Conservation (phyloP, 2,888 invertebrate species). For the Zhuqinia jingwanae region DNA sequence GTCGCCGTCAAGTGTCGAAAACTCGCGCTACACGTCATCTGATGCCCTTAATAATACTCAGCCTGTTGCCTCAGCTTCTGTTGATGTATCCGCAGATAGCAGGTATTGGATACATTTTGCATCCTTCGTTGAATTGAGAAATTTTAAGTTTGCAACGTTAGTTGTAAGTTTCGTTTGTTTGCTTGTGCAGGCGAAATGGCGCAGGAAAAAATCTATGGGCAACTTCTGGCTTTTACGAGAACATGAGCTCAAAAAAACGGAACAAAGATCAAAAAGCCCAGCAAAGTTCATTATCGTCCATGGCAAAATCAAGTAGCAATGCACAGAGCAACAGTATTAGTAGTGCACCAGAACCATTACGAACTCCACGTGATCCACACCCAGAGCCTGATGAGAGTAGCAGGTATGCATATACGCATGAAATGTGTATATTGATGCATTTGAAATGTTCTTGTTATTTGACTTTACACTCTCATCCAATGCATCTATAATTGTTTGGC, state of each 20-base stretch:
- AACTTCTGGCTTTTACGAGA: constrained; percentile 75
- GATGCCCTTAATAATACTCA: constrained; percentile 59
- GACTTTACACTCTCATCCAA: background rate
- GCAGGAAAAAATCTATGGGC: constrained; percentile 69
- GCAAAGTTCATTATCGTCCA: constrained; percentile 40
- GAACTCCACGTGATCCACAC: constrained; percentile 46
- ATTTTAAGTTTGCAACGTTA: background rate
- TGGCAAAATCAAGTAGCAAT: constrained; percentile 32
- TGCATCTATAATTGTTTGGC: background rate
- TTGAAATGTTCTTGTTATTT: background rate
- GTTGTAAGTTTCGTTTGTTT: background rate
- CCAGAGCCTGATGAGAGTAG: constrained; percentile 63
- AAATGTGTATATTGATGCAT: background rate
- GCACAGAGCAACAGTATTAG: background rate
- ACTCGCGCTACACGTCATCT: constrained; percentile 40
- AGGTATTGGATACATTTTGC: too few relatives aligned
- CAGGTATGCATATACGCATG: constrained; percentile 4
- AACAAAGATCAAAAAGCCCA: constrained; percentile 75
- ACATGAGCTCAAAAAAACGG: constrained; percentile 76
- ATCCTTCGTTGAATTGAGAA: too few relatives aligned
- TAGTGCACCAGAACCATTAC: constrained; percentile 48
- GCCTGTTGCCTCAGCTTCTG: background rate
- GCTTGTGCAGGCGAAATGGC: constrained; percentile 40
- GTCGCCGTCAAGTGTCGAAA: constrained; percentile 59
- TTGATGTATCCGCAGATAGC: constrained; percentile 28